Evolutionary conservation across 2,888 invertebrate species (phyloP), one percentile per base, ranked within the genome.

Genomic region (Harpagoxenus sublaevis): DNA sequence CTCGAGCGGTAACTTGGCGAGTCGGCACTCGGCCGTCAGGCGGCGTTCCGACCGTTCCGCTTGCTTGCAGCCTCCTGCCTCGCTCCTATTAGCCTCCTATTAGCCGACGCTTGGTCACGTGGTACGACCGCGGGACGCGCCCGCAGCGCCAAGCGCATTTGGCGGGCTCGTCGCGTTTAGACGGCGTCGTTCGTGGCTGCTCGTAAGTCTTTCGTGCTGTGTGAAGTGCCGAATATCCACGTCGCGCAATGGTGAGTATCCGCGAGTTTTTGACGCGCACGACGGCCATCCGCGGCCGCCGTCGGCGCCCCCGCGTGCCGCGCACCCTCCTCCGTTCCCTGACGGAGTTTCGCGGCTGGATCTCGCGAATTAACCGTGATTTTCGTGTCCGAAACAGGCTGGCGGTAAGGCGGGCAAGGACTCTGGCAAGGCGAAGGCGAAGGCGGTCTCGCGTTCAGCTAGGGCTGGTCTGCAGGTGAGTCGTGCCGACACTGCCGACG

Each of bases 371-470:
- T 96, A 96, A 96, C 90, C 85, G 84, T 88, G 86, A 91, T 93
- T 93, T 92, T 92, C 84, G 88, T 92, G 89, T 92, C 86, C 70
- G 89, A 92, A 35, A 92, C 96, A 98, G 99, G 99, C 99, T 97
- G 99, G 99, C 96, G 99, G 99, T 95, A 99, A 99, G 98, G 99
- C 99, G 96, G 99, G 99, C 95, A 99, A 99, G 97, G 99, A 99
- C 97, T 99, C 99, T 90, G 99, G 99, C 95, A 99, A 99, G 97
- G 98, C 99, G 83, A 99, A 99, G 96, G 98, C 99, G 91, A 99
- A 99, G 97, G 99, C 99, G 93, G 99, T 99, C 92, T 99, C 99
- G 88, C 97, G 99, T 95, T 99, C 99, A 89, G 99, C 99, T 87
- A 97, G 99, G 95, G 99, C 99, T 94, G 99, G 99, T 93, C 97